phyloP scores from a whole-genome alignment of 2,888 invertebrate genomes.

The Chrysotoxum bicinctum region DNA sequence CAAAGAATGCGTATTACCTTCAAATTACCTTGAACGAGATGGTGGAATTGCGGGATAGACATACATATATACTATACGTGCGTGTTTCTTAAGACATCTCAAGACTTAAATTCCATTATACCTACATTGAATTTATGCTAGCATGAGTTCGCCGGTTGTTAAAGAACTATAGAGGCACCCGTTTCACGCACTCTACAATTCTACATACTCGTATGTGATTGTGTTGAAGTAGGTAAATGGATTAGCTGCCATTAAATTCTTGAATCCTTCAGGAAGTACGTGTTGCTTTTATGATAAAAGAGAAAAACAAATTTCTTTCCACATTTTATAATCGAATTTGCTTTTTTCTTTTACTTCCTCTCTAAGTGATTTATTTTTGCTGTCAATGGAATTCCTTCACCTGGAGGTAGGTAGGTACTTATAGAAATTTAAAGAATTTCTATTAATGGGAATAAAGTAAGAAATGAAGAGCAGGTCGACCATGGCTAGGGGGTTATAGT shows the following conservation, averaged over 20 bases:
- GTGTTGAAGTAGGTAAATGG: slow-evolving; percentile 47
- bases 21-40: slow-evolving; percentile 2
- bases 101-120: slow-evolving; percentile 55
- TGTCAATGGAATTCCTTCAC: slow-evolving; percentile 59
- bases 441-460: neutral
- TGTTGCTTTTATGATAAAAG: slow-evolving; percentile 20
- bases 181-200: neutral
- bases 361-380: slow-evolving; percentile 54
- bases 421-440: neutral
- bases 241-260: slow-evolving; percentile 51
- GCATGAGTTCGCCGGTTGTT: slow-evolving; percentile 21
- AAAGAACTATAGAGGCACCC: neutral
- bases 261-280: slow-evolving; percentile 39
- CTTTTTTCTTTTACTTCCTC: slow-evolving; percentile 19
- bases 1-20: neutral
- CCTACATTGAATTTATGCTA: slow-evolving; percentile 40
- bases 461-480: neutral
- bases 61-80: neutral
- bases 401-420: neutral
- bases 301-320: slow-evolving; percentile 15
- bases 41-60: neutral
- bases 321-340: slow-evolving; percentile 58
- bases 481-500: too few species aligned
- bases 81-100: slow-evolving; percentile 31
- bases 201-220: neutral